phyloP scores from a whole-genome alignment of 2,888 invertebrate genomes.

The Drosophila subquinaria region DNA sequence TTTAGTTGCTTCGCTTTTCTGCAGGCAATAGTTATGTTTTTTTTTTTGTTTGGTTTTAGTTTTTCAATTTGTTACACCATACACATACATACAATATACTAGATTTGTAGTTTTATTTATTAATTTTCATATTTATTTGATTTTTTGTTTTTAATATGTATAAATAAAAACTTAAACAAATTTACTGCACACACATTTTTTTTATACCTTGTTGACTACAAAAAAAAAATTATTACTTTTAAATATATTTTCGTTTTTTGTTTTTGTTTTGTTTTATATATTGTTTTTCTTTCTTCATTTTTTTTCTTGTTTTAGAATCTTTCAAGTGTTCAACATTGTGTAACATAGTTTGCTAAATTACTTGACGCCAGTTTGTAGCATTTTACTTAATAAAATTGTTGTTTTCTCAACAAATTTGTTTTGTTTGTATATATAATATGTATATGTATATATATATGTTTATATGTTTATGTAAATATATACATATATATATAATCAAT shows the following conservation, averaged over 20 bases:
- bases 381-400: slow-evolving; percentile 50
- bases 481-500: slow-evolving; percentile 31
- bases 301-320: slow-evolving; percentile 60
- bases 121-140: slow-evolving; percentile 57
- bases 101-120: slow-evolving; percentile 54
- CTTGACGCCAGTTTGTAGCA: slow-evolving; percentile 55
- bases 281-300: slow-evolving; percentile 28
- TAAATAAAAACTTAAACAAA: slow-evolving; percentile 83
- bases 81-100: slow-evolving; percentile 65
- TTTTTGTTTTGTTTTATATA: slow-evolving; percentile 11
- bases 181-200: slow-evolving; percentile 75
- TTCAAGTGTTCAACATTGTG: slow-evolving; percentile 75
- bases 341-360: slow-evolving; percentile 66
- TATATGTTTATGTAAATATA: slow-evolving; percentile 28
- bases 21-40: slow-evolving; percentile 33
- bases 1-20: slow-evolving; percentile 26
- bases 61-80: slow-evolving; percentile 68
- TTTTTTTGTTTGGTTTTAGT: slow-evolving; percentile 30
- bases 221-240: slow-evolving; percentile 61
- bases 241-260: slow-evolving; percentile 39
- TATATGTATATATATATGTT: slow-evolving; percentile 28
- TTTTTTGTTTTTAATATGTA: slow-evolving; percentile 65
- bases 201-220: slow-evolving; percentile 73
- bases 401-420: slow-evolving; percentile 49
- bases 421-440: slow-evolving; percentile 29